Base-by-base conservation (phyloP, 1,140 invertebrate species). In the Trachelipus rathkii region DNA sequence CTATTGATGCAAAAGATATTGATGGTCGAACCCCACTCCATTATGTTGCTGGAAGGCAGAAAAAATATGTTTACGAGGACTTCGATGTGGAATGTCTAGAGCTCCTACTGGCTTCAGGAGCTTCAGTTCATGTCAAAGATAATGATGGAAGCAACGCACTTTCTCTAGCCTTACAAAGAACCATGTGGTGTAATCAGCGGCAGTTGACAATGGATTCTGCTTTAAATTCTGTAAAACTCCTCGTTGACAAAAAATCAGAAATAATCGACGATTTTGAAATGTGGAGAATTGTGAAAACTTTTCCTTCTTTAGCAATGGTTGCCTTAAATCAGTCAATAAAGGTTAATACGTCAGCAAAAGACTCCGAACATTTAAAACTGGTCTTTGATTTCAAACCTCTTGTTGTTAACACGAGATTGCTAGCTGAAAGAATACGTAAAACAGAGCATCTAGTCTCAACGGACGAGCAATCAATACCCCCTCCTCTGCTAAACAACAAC, bases 401-500 rank as follows among this genome's bases (percentile, higher is more conserved):
- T 0, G 43, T 60, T 11, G 74, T 78, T 44, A 73, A 71, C 13
- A 44, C 74, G 19, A 43, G 91, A 91, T 79, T 92, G 90, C 8
- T 92, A 91, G 6, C 85, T 94, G 60, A 92, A 91, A 70, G 91
- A 93, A 72, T 92, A n/a, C 77, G 77, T 93, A 46, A 89, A 91
- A 50, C 15, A 9, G 67, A 72, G 10, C 78, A 72, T 23, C 44
- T 75, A 13, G 23, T 43, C 23, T 70, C 77, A 21, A 33, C 72
- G 33, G 50, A 74, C 44, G 75, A 76, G 44, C 33, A 75, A 24
- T 72, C 73, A 15, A 10, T 71, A 13, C 67, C 76, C 21, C 24
- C 73, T 13, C 75, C 74, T 19, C 60, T 77, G 1, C 46, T 73
- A 43, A 9, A 45, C 13, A 72, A 81, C 70, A 72, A 70, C 19